Conservation (phyloP, 2,888 invertebrate species). For the Lypha dubia region DNA sequence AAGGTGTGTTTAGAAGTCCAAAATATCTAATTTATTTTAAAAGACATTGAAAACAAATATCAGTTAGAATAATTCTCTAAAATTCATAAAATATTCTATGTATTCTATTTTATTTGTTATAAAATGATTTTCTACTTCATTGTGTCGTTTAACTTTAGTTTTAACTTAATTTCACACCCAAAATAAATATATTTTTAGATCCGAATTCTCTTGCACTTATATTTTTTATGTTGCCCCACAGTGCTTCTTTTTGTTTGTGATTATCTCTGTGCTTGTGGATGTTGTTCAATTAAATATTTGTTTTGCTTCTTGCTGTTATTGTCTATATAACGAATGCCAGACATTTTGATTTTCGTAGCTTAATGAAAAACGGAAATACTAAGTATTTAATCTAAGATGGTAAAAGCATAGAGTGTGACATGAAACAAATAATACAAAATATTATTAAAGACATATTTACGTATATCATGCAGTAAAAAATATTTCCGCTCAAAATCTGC, state of each 20-base stretch:
- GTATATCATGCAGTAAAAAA: background rate
- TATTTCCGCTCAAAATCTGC: background rate
- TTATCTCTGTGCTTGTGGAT: constrained; percentile 60
- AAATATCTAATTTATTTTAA: too few species aligned
- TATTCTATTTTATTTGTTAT: too few species aligned
- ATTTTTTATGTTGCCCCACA: constrained; percentile 4
- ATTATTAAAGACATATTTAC: too few species aligned
- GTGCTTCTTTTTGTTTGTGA: constrained; percentile 55
- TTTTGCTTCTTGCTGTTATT: constrained; percentile 46
- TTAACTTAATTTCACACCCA: too few species aligned
- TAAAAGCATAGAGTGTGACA: constrained; percentile 20
- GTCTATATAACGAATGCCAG: constrained; percentile 63
- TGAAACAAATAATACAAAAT: background rate
- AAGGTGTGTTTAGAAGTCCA: too few species aligned
- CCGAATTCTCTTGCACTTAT: too few species aligned
- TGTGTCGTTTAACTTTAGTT: too few species aligned
- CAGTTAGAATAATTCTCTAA: too few species aligned
- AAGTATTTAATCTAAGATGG: constrained; percentile 71
- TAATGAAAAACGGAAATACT: constrained; percentile 82
- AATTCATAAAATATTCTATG: too few species aligned
- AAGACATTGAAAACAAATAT: too few species aligned
- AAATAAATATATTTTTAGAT: too few species aligned
- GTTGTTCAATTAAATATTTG: constrained; percentile 62
- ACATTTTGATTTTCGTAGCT: constrained; percentile 73
- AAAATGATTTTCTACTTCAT: too few species aligned